phyloP scores from a whole-genome alignment of 2,888 invertebrate genomes.

The Xestia sexstrigata region DNA sequence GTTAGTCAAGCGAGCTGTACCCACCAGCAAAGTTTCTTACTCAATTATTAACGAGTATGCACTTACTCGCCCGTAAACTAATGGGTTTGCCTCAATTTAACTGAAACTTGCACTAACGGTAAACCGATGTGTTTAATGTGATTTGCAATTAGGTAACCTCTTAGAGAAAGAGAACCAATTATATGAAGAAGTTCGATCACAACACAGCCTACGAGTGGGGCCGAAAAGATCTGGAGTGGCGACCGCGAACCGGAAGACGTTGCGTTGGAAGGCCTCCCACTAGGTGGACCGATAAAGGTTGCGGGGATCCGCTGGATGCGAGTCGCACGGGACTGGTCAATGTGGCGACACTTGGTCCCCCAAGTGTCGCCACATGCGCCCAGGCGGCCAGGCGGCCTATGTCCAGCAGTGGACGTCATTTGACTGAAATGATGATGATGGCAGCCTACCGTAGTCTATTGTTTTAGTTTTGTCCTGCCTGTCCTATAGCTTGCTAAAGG shows the following conservation, averaged over 20 bases:
- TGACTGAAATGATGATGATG: no score
- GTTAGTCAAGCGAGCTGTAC: slow-evolving; percentile 23
- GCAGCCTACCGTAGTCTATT: neutral
- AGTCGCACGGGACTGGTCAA: no score
- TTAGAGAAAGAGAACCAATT: neutral
- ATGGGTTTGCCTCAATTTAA: slow-evolving; percentile 27
- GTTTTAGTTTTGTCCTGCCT: neutral
- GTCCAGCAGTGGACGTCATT: no score
- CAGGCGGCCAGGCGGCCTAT: no score
- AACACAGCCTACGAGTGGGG: neutral
- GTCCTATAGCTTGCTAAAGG: neutral
- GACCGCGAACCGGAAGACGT: no score
- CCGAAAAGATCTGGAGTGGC: no score
- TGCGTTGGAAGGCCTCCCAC: no score
- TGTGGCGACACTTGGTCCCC: no score
- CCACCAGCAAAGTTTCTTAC: slow-evolving; percentile 33
- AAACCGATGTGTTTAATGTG: slow-evolving; percentile 6
- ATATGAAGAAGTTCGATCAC: neutral
- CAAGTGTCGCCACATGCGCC: no score
- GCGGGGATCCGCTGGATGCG: no score
- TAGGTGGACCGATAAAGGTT: no score
- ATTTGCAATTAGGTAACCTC: slow-evolving; percentile 11
- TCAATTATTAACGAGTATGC: slow-evolving; percentile 56
- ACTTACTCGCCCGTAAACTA: slow-evolving; percentile 24
- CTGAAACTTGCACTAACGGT: slow-evolving; percentile 18